Base-by-base conservation (phyloP, 2,113 vertebrate genomes). In the Psammodynastes pulverulentus region DNA sequence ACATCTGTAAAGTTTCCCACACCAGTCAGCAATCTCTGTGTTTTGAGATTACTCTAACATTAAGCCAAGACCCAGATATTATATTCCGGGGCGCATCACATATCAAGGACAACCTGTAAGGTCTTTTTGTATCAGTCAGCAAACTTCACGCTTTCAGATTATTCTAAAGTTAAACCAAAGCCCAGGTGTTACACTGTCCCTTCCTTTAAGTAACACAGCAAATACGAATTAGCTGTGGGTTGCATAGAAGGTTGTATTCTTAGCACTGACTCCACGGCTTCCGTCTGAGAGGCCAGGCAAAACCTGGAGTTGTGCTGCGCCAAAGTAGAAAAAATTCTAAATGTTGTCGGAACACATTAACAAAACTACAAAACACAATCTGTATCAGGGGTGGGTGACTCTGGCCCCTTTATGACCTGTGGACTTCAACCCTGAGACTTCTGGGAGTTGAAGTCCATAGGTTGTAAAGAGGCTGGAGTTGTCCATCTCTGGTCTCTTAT, bases 221-320 rank as follows among this genome's bases (percentile, higher is more conserved):
- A 93, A 96, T 95, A 96, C 0, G 0, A 0, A 97, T 95, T 85
- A 94, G 95, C 92, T 96, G 96, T 97, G 97, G 95, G 97, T 97
- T 97, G 97, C 97, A 94, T 96, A 94, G 96, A 97, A 97, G 97
- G 95, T 24, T 21, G 95, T 95, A 92, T n/a, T 97, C 93, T 97
- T 87, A 97, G 97, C 97, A 97, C 96, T 91, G 95, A 94, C 95
- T 96, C 92, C 95, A 95, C 90, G 94, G 88, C 19, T 72, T 95
- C 95, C 93, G 94, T 95, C 29, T 95, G 92, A 95, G 67, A 88
- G 23, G 5, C 10, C 92, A 96, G 95, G 94, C 96, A 96, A 96
- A 91, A 95, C 94, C 95, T 95, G 95, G 96, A 96, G 95, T 96
- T 51, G 96, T 97, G 97, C 97, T 97, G 34, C 23, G 9, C 3